Conservation (phyloP, 2,888 invertebrate genomes). For the Polylopha cassiicola region DNA sequence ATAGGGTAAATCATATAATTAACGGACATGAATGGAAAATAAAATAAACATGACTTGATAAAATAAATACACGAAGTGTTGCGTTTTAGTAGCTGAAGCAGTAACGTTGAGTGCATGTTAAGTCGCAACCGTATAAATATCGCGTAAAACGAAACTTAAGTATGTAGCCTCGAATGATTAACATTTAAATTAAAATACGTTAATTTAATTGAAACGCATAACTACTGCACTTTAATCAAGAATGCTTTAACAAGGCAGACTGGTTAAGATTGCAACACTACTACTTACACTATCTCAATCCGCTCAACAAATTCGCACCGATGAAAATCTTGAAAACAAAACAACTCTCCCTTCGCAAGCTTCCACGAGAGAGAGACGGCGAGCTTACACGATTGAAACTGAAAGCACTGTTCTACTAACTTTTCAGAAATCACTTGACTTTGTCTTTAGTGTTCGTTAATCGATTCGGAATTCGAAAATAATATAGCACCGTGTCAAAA, state of each 20-base stretch:
- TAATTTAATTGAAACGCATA: slow-evolving; percentile 15
- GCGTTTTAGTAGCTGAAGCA: no score
- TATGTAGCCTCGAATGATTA: no score
- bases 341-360: slow-evolving; percentile 52
- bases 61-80: no score
- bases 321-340: slow-evolving; percentile 67
- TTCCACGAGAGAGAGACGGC: slow-evolving; percentile 57
- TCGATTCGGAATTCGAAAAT: slow-evolving; percentile 34
- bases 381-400: slow-evolving; percentile 63
- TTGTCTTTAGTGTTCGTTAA: slow-evolving; percentile 36
- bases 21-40: no score
- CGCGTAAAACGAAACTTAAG: no score
- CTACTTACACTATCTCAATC: slow-evolving; percentile 62
- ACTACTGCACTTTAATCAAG: slow-evolving; percentile 15
- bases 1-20: no score
- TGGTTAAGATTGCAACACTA: slow-evolving; percentile 21
- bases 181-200: no score
- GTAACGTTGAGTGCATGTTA: no score
- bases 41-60: no score
- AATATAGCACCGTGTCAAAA: slow-evolving; percentile 36
- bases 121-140: no score
- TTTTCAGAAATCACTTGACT: slow-evolving; percentile 58
- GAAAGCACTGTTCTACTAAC: slow-evolving; percentile 65
- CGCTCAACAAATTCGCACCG: slow-evolving; percentile 51
- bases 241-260: slow-evolving; percentile 17